Evolutionary conservation across 1,140 invertebrate genomes (phyloP), one percentile per base, ranked within the genome.

Genomic region (Steinernema feltiae): DNA sequence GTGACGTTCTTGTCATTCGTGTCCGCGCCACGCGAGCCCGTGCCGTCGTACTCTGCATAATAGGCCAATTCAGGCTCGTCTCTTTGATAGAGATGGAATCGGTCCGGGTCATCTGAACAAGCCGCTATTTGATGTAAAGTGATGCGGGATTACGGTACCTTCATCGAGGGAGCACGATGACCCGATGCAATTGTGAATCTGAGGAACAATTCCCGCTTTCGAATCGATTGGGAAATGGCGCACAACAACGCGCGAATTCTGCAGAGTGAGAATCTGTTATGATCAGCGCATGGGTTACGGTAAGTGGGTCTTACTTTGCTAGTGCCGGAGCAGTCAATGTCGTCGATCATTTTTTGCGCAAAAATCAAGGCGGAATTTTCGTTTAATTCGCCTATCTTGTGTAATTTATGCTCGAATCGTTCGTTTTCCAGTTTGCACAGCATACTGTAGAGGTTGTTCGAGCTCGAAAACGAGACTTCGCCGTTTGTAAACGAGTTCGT

Each of bases 341-440:
- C 35, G 18, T 41, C 35, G 18, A 7, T 41, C 35, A 7, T 18
- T 41, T 63, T 63, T 63, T 63, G 53, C 7, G 53, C 53, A 63
- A 63, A 63, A 27, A 63, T 63, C 2, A 63, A 21, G 3, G 53
- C 53, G 2, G 53, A 63, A 27, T 63, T 63, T 27, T 63, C 53
- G 24, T 63, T 63, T 63, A 3, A 7, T 21, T 63, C 53, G 7
- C 3, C 53, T 63, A 63, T 21, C 53, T 63, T 63, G 2, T 63
- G 53, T 15, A 63, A 21, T 27, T 7, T n/a, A 27, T 63, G 53
- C 53, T 63, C 53, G 24, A 63, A 63, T 21, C 53, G 53, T 7
- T 63, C 53, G 24, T 27, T 63, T 63, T 63, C 53, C 53, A 63
- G 53, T 21, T 63, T 63, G 53, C 53, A 63, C 15, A 63, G 24